These are phyloP conservation scores for Eidolon dupreanum DNA, from an alignment of 2,797 vertebrate species.

Conservation along the genomic window DNA sequence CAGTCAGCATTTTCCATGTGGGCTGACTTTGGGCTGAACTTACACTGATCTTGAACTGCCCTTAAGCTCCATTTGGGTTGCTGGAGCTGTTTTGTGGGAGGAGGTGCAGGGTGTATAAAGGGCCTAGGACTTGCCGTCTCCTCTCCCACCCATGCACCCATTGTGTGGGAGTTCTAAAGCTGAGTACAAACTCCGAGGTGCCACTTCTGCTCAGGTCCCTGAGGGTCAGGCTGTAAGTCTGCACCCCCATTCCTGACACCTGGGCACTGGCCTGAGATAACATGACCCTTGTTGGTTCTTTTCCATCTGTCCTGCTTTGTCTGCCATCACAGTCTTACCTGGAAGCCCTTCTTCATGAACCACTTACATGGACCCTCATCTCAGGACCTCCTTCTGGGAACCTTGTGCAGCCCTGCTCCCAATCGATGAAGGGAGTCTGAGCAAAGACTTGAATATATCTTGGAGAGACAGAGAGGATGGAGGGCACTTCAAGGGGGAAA, in stretches of 20 bases:
- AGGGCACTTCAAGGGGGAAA: too few relatives aligned
- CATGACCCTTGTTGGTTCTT: neutral
- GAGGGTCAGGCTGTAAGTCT: neutral
- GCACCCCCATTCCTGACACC: too few relatives aligned
- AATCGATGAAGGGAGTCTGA: neutral
- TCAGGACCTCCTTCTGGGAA: neutral
- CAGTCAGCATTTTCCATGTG: neutral
- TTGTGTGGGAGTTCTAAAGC: neutral
- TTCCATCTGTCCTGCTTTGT: neutral
- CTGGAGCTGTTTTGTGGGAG: neutral
- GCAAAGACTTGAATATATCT: neutral
- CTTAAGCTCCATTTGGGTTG: neutral
- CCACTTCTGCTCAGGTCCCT: neutral
- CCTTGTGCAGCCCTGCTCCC: neutral
- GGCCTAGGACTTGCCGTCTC: neutral
- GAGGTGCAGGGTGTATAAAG: neutral
- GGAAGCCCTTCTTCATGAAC: too few relatives aligned
- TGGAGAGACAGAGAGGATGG: neutral
- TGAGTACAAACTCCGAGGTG: neutral
- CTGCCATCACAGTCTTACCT: neutral
- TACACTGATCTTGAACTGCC: neutral
- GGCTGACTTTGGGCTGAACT: too few relatives aligned
- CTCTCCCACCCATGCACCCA: neutral
- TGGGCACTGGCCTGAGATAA: neutral
- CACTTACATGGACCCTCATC: neutral